phyloP scores from a whole-genome alignment of 2,888 invertebrate genomes.

The Mylabris sibirica region DNA sequence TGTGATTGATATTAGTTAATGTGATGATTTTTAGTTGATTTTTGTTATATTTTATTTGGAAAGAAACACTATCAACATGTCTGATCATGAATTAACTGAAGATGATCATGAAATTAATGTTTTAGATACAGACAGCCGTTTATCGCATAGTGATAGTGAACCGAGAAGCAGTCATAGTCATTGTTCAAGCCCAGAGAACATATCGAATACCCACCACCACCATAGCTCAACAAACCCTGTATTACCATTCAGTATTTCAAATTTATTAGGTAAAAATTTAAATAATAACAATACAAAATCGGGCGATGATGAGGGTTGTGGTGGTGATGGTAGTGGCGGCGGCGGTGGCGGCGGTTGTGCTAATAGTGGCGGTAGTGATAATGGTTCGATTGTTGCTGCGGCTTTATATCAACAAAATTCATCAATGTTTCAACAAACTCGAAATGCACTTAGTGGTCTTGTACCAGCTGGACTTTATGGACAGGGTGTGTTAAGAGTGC shows the following conservation, averaged over 20 bases:
- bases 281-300: slow-evolving; percentile 49
- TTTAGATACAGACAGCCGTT: slow-evolving; percentile 69
- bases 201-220: slow-evolving; percentile 52
- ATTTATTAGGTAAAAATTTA: slow-evolving; percentile 79
- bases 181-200: slow-evolving; percentile 62
- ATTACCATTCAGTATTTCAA: slow-evolving; percentile 82
- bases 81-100: slow-evolving; percentile 63
- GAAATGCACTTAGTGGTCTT: slow-evolving; percentile 54
- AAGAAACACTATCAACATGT: slow-evolving; percentile 45
- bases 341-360: background rate
- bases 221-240: slow-evolving; percentile 65
- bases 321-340: background rate
- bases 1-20: background rate
- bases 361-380: background rate
- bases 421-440: slow-evolving; percentile 52
- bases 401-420: slow-evolving; percentile 51
- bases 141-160: slow-evolving; percentile 70
- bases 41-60: background rate
- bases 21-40: background rate
- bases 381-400: slow-evolving; percentile 30
- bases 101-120: slow-evolving; percentile 76
- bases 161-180: slow-evolving; percentile 61
- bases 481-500: slow-evolving; percentile 81
- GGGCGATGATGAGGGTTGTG: slow-evolving; percentile 49
- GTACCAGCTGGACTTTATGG: slow-evolving; percentile 63